A percentile compares a stretch with the other conserved stretches of the same genome.
Conservation (phyloP, 2,888 invertebrate genomes). For the Microplitis manilae region DNA sequence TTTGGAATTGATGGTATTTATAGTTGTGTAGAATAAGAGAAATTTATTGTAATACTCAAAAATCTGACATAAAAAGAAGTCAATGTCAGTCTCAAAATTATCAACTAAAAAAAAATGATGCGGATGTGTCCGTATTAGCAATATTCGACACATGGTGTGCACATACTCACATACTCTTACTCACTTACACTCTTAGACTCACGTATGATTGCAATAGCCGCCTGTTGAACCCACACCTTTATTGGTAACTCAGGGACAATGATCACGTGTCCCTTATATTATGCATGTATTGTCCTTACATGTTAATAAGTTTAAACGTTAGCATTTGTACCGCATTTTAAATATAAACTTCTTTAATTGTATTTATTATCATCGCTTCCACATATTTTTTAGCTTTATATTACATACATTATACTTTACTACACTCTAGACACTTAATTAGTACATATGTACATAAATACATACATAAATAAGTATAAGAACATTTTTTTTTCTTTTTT, state of each 20-base stretch:
- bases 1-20: too few relatives aligned
- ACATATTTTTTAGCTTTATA: not conserved
- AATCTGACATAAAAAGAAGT: too few relatives aligned
- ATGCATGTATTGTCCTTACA: conserved; percentile 21
- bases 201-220: not conserved
- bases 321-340: conserved; percentile 10
- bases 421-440: not conserved
- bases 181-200: not conserved
- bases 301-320: conserved; percentile 9
- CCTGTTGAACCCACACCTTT: conserved; percentile 20
- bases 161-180: not conserved
- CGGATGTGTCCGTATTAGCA: conserved; percentile 1
- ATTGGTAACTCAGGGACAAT: conserved; percentile 17
- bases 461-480: not conserved
- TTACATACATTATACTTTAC: conserved; percentile 41
- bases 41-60: too few relatives aligned
- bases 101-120: not conserved
- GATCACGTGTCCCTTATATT: conserved; percentile 19
- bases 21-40: too few relatives aligned
- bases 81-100: too few relatives aligned
- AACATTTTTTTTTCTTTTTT: too few relatives aligned
- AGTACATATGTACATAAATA: not conserved
- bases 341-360: not conserved
- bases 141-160: not conserved
- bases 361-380: not conserved